Percentiles rank a stretch among this genome's conserved stretches.
Conservation (phyloP, 2,888 invertebrate genomes). For the Drosophila dives region DNA sequence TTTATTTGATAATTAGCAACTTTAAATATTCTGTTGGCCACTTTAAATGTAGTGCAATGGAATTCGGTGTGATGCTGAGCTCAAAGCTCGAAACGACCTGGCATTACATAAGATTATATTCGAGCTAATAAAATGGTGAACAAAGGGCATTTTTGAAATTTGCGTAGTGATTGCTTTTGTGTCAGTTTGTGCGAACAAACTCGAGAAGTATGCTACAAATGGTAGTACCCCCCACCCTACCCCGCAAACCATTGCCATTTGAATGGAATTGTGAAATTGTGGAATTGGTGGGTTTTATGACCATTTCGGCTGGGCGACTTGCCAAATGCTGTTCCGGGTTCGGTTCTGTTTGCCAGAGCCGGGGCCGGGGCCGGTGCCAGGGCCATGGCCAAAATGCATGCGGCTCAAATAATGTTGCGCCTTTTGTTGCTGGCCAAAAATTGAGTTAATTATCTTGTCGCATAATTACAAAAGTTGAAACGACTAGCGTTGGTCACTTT, state of each 20-base stretch:
- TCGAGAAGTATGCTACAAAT: slow-evolving; percentile 36
- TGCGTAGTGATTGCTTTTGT: slow-evolving; percentile 11
- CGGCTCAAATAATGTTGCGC: slow-evolving; percentile 33
- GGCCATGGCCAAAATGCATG: slow-evolving; percentile 48
- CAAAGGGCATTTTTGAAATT: slow-evolving; percentile 44
- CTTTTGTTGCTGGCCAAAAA: slow-evolving; percentile 44
- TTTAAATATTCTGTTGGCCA: neutral
- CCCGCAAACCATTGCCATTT: slow-evolving; percentile 12
- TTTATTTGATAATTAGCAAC: neutral
- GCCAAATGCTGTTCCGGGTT: slow-evolving; percentile 51
- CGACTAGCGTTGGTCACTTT: slow-evolving; percentile 58
- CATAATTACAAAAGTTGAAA: slow-evolving; percentile 79
- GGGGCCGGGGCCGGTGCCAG: slow-evolving; percentile 56
- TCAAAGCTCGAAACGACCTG: slow-evolving; percentile 4
- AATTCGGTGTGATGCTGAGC: slow-evolving; percentile 10
- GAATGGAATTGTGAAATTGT: slow-evolving; percentile 8
- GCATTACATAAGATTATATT: slow-evolving; percentile 46
- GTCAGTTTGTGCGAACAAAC: slow-evolving; percentile 20
- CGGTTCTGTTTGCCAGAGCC: slow-evolving; percentile 52
- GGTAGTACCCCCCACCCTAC: neutral
- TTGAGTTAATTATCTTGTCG: slow-evolving; percentile 76
- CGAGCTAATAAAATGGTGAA: slow-evolving; percentile 51
- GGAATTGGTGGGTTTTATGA: slow-evolving; percentile 60
- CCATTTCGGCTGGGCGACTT: slow-evolving; percentile 46
- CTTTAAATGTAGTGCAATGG: neutral